These are phyloP conservation scores for Chaetops frenatus DNA, from an alignment of 2,113 vertebrate genomes.

Conservation along the genomic window DNA sequence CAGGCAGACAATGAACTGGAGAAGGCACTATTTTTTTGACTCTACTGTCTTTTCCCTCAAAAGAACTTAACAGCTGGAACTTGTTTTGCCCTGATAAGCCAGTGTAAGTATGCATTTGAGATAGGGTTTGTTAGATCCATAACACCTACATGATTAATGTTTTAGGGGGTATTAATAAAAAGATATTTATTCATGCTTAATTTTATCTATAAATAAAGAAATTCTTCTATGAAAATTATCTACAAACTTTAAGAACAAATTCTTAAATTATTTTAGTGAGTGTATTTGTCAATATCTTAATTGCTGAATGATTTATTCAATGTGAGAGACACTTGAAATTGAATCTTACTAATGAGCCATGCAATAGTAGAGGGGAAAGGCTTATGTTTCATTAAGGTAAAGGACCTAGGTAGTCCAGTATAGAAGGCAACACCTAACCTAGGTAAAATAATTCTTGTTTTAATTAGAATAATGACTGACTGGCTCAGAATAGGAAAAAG, in stretches of 20 bases:
- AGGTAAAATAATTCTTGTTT: not conserved
- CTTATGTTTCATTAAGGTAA: not conserved
- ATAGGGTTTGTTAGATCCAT: not conserved
- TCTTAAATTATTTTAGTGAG: not conserved
- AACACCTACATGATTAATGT: not conserved
- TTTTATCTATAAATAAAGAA: not conserved
- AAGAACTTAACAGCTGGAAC: not conserved
- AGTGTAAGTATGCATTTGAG: not conserved
- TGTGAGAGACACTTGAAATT: not conserved
- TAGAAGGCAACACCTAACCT: not conserved
- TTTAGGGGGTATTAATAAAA: not conserved
- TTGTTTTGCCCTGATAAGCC: not conserved
- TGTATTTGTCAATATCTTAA: not conserved
- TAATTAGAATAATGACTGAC: not conserved
- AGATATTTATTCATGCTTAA: not conserved
- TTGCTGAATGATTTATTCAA: not conserved
- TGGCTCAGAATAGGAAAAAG: not conserved
- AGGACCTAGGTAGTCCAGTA: not conserved
- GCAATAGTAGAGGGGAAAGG: not conserved
- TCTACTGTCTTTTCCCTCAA: not conserved
- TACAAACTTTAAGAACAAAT: not conserved
- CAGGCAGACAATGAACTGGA: not conserved
- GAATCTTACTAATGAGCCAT: not conserved
- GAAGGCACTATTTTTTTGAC: not conserved
- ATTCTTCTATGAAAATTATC: not conserved